phyloP scores from a whole-genome alignment of 2,888 invertebrate species.

The Agrochola litura region DNA sequence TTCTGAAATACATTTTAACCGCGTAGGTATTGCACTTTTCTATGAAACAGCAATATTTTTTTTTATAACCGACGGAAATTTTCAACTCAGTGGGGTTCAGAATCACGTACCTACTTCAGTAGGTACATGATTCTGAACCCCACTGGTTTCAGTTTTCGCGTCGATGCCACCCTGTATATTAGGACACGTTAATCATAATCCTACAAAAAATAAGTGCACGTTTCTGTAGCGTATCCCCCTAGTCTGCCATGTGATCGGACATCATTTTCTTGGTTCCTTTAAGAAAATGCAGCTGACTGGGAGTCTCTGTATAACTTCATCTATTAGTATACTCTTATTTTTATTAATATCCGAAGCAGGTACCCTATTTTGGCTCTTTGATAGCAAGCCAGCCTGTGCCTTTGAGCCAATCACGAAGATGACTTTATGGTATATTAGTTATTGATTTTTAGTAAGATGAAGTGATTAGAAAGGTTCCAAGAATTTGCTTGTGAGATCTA shows the following conservation, averaged over 20 bases:
- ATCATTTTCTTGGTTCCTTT: slow-evolving; percentile 89
- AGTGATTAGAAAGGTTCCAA: not conserved
- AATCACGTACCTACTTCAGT: too few species aligned
- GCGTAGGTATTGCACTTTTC: too few species aligned
- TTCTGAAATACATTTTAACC: too few species aligned
- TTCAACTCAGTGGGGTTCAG: too few species aligned
- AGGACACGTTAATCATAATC: too few species aligned
- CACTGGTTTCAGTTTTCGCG: too few species aligned
- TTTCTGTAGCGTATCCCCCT: slow-evolving; percentile 68
- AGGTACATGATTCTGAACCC: too few species aligned
- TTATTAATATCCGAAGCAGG: slow-evolving; percentile 85
- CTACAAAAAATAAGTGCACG: not conserved
- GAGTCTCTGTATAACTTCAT: slow-evolving; percentile 85
- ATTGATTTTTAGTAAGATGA: slow-evolving; percentile 38
- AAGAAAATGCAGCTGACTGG: slow-evolving; percentile 90
- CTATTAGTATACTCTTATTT: slow-evolving; percentile 87
- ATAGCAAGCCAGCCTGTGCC: slow-evolving; percentile 57
- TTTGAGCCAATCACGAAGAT: slow-evolving; percentile 58
- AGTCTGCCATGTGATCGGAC: slow-evolving; percentile 79
- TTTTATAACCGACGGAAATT: too few species aligned
- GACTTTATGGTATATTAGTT: slow-evolving; percentile 49
- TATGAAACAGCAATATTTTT: too few species aligned
- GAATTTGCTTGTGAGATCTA: not conserved
- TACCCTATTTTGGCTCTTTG: slow-evolving; percentile 78
- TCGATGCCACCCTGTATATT: too few species aligned